phyloP scores from a whole-genome alignment of 1,140 invertebrate genomes.

The Caerostris darwini region DNA sequence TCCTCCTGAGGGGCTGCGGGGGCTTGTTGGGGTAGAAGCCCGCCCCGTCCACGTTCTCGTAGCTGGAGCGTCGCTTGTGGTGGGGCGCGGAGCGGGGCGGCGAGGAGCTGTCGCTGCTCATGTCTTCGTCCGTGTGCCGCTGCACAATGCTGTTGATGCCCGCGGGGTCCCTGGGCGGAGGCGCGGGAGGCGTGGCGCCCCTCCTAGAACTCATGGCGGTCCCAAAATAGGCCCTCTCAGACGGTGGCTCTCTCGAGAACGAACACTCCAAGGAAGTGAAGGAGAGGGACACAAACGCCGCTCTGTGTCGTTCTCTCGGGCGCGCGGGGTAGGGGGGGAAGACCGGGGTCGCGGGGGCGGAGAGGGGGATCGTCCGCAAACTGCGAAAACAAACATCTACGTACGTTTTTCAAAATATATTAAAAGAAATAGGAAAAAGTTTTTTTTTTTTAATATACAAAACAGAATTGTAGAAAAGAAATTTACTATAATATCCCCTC shows the following conservation, averaged over 20 bases:
- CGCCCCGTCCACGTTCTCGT: constrained; percentile 57
- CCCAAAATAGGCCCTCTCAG: constrained; percentile 26
- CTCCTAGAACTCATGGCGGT: not conserved
- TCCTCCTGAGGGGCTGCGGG: not conserved
- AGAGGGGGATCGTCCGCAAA: constrained; percentile 19
- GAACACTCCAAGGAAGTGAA: not conserved
- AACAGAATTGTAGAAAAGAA: no score
- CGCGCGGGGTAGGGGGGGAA: not conserved
- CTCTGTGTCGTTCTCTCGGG: not conserved
- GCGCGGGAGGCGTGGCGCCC: constrained; percentile 37
- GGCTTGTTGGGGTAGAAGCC: constrained; percentile 50
- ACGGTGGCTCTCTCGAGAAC: no score
- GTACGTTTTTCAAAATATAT: no score
- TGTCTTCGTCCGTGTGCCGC: constrained; percentile 52
- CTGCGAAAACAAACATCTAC: not conserved
- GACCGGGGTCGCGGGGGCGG: constrained; percentile 36
- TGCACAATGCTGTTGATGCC: constrained; percentile 68
- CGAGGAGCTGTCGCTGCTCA: constrained; percentile 71
- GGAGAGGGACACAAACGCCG: constrained; percentile 38
- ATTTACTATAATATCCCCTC: no score
- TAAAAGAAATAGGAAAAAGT: no score
- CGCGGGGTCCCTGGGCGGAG: constrained; percentile 58
- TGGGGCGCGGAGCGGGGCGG: constrained; percentile 3
- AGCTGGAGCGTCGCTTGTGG: constrained; percentile 57
- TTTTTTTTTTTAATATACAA: no score